A percentile compares a stretch with the other conserved stretches of the same genome.
These are phyloP conservation scores for Heliconius congener DNA, from an alignment of 1,140 invertebrate genomes.

Conservation along the genomic window DNA sequence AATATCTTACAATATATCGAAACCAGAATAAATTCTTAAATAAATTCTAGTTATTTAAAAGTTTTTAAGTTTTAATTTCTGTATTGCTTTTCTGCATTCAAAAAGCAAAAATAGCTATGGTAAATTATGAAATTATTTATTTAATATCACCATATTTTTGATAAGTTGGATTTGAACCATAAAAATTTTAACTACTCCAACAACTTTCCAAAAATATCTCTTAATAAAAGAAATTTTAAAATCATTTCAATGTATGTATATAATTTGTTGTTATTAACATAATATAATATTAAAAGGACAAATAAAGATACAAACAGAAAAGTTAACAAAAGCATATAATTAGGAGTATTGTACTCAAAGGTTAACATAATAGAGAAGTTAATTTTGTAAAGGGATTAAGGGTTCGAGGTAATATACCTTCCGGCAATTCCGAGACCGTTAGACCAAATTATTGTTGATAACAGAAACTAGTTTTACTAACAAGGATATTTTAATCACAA, in stretches of 20 bases:
- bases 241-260: not conserved
- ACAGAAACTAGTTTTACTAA: not conserved
- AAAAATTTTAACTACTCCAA: not conserved
- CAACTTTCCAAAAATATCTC: not conserved
- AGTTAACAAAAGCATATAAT: not conserved
- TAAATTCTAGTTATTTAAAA: too few relatives aligned
- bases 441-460: not conserved
- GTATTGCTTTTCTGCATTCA: too few relatives aligned
- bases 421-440: not conserved
- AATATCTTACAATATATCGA: too few relatives aligned
- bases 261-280: not conserved
- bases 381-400: not conserved
- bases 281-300: not conserved
- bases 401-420: not conserved
- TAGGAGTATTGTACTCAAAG: not conserved
- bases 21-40: too few relatives aligned
- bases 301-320: not conserved
- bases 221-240: not conserved
- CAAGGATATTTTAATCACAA: not conserved
- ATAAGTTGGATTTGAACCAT: too few relatives aligned
- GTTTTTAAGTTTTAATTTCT: too few relatives aligned
- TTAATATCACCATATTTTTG: too few relatives aligned
- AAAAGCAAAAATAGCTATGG: too few relatives aligned
- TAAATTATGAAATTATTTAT: too few relatives aligned
- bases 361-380: slow-evolving; percentile 8